phyloP scores from a whole-genome alignment of 2,797 vertebrate species.

The Choloepus didactylus region DNA sequence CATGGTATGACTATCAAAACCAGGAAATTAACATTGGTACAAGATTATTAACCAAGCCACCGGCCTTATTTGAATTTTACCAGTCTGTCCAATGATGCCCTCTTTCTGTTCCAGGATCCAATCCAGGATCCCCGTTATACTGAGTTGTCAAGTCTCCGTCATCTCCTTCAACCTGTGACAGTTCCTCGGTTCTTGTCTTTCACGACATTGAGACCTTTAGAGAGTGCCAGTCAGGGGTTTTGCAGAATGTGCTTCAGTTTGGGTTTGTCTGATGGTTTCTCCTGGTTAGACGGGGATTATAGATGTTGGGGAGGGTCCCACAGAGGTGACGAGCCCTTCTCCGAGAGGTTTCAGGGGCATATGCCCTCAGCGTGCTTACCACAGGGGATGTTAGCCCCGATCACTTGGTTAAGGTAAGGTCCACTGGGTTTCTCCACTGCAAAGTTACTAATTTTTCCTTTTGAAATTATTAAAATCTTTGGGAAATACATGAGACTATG shows the following conservation, averaged over 20 bases:
- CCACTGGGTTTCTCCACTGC: background rate
- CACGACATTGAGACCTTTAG: background rate
- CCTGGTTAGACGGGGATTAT: background rate
- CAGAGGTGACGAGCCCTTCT: background rate
- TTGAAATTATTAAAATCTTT: background rate
- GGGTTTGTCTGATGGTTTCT: background rate
- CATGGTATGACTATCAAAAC: background rate
- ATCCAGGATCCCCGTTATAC: background rate
- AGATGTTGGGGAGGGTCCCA: background rate
- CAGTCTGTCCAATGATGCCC: background rate
- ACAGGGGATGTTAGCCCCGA: background rate
- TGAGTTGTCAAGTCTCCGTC: background rate
- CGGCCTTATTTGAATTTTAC: background rate
- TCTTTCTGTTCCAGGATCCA: background rate
- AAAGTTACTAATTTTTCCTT: background rate
- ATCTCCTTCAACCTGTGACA: background rate
- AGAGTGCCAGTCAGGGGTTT: background rate
- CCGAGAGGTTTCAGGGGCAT: background rate
- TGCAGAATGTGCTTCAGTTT: background rate
- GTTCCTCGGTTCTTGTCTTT: background rate
- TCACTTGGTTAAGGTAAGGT: background rate
- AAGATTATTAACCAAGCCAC: background rate
- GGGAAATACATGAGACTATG: background rate
- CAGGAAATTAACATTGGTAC: background rate
- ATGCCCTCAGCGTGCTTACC: background rate